These are phyloP conservation scores for Lacanobia oleracea DNA, from an alignment of 2,888 invertebrate species.

Conservation along the genomic window DNA sequence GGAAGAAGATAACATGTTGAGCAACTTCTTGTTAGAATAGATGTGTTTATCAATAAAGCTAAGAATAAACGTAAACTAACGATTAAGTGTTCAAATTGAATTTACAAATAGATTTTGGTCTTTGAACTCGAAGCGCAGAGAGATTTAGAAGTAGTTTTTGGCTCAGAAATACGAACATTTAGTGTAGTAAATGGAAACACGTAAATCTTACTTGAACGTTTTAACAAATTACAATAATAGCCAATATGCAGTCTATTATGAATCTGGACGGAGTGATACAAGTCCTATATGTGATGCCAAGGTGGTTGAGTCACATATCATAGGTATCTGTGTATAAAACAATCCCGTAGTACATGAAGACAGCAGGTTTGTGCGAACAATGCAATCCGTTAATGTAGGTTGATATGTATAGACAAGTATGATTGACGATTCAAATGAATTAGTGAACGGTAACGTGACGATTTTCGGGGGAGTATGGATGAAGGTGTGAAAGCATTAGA, in stretches of 20 bases:
- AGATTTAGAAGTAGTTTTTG: conserved; percentile 12
- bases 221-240: conserved; percentile 37
- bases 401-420: background rate
- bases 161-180: conserved; percentile 17
- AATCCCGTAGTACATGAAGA: background rate
- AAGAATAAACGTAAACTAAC: background rate
- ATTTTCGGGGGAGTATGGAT: background rate
- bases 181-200: conserved; percentile 4
- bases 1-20: background rate
- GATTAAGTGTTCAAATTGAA: background rate
- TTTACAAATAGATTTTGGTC: background rate
- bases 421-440: background rate
- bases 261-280: conserved; percentile 3
- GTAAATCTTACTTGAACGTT: conserved; percentile 19
- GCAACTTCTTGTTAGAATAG: background rate
- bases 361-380: background rate
- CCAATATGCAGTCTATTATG: conserved; percentile 20
- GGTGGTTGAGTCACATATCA: background rate
- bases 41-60: background rate
- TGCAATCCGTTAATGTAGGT: background rate
- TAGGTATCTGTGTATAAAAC: background rate
- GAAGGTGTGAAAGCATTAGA: background rate
- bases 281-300: conserved; percentile 6
- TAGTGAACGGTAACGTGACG: background rate
- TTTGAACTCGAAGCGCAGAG: conserved; percentile 13